Percentiles rank a stretch among this genome's conserved stretches.
phyloP scores from a whole-genome alignment of 2,888 invertebrate species.

The Drosophila testacea region DNA sequence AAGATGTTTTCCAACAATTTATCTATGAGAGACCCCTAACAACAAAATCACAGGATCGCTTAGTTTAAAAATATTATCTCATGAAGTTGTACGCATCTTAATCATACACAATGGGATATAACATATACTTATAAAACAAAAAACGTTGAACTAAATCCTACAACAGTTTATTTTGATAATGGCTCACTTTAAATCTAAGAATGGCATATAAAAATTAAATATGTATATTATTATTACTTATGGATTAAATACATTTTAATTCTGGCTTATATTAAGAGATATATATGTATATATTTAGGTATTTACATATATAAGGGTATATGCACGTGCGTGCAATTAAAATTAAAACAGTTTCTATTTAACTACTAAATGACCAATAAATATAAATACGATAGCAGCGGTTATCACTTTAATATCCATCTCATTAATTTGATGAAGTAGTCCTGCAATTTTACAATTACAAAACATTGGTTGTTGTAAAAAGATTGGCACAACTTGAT shows the following conservation, averaged over 20 bases:
- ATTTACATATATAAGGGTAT: constrained; percentile 46
- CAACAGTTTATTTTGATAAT: constrained; percentile 52
- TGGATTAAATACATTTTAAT: constrained; percentile 26
- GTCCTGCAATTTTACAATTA: constrained; percentile 83
- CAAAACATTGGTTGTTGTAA: constrained; percentile 58
- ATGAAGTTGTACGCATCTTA: constrained; percentile 31
- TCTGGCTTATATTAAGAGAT: constrained; percentile 38
- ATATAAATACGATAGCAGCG: constrained; percentile 74
- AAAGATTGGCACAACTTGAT: constrained; percentile 43
- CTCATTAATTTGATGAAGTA: constrained; percentile 85
- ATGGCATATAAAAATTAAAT: constrained; percentile 39
- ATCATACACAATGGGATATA: constrained; percentile 19
- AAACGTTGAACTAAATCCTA: constrained; percentile 29
- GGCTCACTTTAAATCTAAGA: constrained; percentile 42
- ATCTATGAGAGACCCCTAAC: constrained; percentile 33
- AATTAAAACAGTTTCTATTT: constrained; percentile 69
- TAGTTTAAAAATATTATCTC: constrained; percentile 36
- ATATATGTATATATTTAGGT: constrained; percentile 20
- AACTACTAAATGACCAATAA: constrained; percentile 78
- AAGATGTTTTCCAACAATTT: neutral
- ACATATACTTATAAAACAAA: constrained; percentile 16
- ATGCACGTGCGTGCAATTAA: constrained; percentile 62
- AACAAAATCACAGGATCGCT: constrained; percentile 58
- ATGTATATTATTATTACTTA: constrained; percentile 35
- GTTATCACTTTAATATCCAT: constrained; percentile 85